Conservation (phyloP, 2,797 vertebrate genomes). For the Adrianichthys oophorus region DNA sequence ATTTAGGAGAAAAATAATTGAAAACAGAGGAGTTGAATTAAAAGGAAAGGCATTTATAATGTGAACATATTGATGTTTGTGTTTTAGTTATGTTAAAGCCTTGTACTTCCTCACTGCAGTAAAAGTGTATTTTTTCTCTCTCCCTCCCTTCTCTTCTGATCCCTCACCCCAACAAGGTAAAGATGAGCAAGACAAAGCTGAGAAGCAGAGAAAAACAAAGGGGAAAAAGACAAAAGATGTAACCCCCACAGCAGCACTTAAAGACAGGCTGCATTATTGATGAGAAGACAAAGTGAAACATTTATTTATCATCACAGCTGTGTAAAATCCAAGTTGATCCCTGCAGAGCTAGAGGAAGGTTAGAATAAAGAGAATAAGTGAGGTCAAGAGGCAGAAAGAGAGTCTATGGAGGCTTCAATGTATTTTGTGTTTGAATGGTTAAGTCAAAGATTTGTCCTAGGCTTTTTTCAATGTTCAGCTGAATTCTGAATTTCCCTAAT, state of each 20-base stretch:
- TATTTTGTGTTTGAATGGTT: conserved; percentile 52
- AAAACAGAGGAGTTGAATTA: too few species aligned
- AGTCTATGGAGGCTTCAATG: conserved; percentile 33
- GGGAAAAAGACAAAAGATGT: conserved; percentile 53
- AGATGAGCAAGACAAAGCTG: conserved; percentile 30
- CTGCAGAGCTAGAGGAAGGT: conserved; percentile 48
- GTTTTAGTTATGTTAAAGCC: too few species aligned
- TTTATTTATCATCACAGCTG: conserved; percentile 83
- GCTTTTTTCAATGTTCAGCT: conserved; percentile 48
- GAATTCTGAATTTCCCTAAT: conserved; percentile 56
- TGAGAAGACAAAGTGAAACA: conserved; percentile 86
- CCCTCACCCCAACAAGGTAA: conserved; percentile 36
- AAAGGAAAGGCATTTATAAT: too few species aligned
- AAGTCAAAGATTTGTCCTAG: conserved; percentile 49
- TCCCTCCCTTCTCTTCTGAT: conserved; percentile 39
- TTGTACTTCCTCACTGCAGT: too few species aligned
- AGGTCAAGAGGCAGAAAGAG: conserved; percentile 45
- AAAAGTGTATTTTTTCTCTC: not conserved
- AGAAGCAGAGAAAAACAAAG: conserved; percentile 41
- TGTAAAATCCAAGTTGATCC: conserved; percentile 50
- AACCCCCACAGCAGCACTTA: conserved; percentile 88
- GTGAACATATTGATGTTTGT: too few species aligned
- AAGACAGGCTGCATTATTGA: conserved; percentile 90
- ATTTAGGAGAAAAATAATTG: too few species aligned
- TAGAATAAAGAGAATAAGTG: conserved; percentile 20